Conservation (phyloP, 2,113 vertebrate genomes). For the Chaetodon trifascialis region DNA sequence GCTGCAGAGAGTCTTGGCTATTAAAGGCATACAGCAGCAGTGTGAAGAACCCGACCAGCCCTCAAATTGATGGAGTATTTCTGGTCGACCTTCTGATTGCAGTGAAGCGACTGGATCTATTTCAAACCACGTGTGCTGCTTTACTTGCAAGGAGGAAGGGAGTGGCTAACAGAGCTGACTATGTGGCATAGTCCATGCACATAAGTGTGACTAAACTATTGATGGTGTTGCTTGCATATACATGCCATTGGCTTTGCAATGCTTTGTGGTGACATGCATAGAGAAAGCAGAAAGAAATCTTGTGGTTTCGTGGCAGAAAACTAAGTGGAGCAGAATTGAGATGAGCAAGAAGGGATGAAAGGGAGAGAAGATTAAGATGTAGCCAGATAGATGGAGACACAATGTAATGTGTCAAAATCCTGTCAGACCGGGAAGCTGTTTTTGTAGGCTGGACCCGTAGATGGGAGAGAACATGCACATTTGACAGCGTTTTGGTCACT, state of each 20-base stretch:
- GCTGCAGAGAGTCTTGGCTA: conserved; percentile 15
- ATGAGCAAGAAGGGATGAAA: conserved; percentile 10
- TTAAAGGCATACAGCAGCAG: conserved; percentile 1
- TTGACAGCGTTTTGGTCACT: conserved; percentile 37
- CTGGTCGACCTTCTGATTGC: conserved; percentile 25
- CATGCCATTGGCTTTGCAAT: background rate
- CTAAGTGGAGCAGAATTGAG: background rate
- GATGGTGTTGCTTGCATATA: conserved; percentile 8
- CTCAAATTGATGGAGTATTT: conserved; percentile 33
- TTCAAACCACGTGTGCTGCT: background rate
- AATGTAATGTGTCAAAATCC: conserved; percentile 31
- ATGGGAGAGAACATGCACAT: conserved; percentile 39
- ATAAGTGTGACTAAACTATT: conserved; percentile 1
- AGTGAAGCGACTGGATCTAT: background rate
- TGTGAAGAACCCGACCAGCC: conserved; percentile 17
- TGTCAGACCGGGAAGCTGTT: conserved; percentile 36
- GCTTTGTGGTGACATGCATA: conserved; percentile 2
- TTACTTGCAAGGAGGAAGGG: background rate
- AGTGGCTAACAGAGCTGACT: background rate
- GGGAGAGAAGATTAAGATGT: conserved; percentile 32
- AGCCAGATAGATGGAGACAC: conserved; percentile 22
- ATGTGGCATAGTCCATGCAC: background rate
- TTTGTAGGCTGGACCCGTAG: conserved; percentile 22
- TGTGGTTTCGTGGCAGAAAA: conserved; percentile 22
- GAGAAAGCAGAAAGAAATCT: conserved; percentile 11